Evolutionary conservation across 2,113 vertebrate genomes (phyloP).

Genomic region (Apistogramma diplotaenia): DNA sequence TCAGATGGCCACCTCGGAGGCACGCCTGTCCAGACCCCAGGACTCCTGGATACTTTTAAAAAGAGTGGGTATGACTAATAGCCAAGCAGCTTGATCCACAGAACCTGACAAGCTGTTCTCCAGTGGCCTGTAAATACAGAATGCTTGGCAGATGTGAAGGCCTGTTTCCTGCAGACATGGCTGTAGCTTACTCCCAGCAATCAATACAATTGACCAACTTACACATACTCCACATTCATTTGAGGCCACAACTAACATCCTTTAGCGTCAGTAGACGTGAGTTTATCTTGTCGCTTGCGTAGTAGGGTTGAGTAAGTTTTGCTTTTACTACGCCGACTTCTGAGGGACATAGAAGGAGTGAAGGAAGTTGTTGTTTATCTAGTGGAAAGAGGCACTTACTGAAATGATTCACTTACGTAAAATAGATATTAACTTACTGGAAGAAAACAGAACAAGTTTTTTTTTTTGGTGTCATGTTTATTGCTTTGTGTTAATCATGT

Average conservation of each 20-base stretch:
- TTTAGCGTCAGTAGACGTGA: slow-evolving; percentile 54
- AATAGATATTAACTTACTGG: slow-evolving; percentile 39
- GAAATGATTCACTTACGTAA: slow-evolving; percentile 40
- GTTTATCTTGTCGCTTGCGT: slow-evolving; percentile 57
- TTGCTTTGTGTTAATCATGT: slow-evolving; percentile 3
- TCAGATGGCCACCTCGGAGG: slow-evolving; percentile 33
- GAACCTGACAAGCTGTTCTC: slow-evolving; percentile 61
- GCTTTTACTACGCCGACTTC: slow-evolving; percentile 21
- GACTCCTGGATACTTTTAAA: slow-evolving; percentile 45
- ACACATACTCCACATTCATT: slow-evolving; percentile 60
- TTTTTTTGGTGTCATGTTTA: background rate
- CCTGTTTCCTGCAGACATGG: slow-evolving; percentile 42
- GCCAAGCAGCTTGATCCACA: slow-evolving; percentile 47
- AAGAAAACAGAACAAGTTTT: slow-evolving; percentile 13
- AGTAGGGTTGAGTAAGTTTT: slow-evolving; percentile 50
- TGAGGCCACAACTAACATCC: slow-evolving; percentile 47
- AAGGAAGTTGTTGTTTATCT: slow-evolving; percentile 66
- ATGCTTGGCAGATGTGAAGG: slow-evolving; percentile 60
- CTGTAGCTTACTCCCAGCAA: slow-evolving; percentile 40
- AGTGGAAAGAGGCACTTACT: slow-evolving; percentile 38
- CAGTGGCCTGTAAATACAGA: slow-evolving; percentile 69
- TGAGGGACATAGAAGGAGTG: slow-evolving; percentile 21
- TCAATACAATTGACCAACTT: slow-evolving; percentile 62
- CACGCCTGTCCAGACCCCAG: slow-evolving; percentile 40
- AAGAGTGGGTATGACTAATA: slow-evolving; percentile 63